phyloP scores from a whole-genome alignment of 2,113 vertebrate genomes.

The Manacus vitellinus region DNA sequence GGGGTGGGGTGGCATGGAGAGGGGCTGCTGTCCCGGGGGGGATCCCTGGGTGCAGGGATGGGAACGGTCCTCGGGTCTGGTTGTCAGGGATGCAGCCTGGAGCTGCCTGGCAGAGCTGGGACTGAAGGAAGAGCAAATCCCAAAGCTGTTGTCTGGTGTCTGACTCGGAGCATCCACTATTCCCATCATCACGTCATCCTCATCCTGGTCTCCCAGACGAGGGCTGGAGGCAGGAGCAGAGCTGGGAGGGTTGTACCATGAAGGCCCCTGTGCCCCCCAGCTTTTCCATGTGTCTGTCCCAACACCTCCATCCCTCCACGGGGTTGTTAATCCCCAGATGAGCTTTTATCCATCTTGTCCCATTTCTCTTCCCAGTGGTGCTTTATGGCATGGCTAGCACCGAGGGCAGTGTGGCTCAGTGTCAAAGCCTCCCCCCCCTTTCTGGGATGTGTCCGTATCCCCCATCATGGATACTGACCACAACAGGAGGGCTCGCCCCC shows the following conservation, averaged over 20 bases:
- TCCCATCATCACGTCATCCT: neutral
- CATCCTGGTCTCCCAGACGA: neutral
- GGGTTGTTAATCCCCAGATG: neutral
- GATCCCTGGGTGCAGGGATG: neutral
- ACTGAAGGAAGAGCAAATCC: neutral
- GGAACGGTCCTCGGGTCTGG: neutral
- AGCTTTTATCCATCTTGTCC: neutral
- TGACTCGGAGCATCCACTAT: accelerated
- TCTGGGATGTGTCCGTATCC: neutral
- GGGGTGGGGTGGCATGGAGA: neutral
- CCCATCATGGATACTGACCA: neutral
- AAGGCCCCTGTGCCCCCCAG: neutral
- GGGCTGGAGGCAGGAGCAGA: neutral
- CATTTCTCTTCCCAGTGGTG: neutral
- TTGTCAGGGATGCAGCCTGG: neutral
- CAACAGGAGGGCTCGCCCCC: neutral
- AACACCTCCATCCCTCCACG: neutral
- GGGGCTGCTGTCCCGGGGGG: neutral
- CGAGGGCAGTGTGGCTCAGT: neutral
- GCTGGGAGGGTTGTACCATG: accelerated
- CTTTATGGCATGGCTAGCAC: neutral
- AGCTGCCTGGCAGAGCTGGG: neutral
- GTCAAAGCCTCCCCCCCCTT: neutral
- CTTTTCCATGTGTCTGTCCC: neutral
- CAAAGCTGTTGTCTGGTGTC: neutral